Conservation (phyloP, 1,140 invertebrate species). For the Orussus abietinus region DNA sequence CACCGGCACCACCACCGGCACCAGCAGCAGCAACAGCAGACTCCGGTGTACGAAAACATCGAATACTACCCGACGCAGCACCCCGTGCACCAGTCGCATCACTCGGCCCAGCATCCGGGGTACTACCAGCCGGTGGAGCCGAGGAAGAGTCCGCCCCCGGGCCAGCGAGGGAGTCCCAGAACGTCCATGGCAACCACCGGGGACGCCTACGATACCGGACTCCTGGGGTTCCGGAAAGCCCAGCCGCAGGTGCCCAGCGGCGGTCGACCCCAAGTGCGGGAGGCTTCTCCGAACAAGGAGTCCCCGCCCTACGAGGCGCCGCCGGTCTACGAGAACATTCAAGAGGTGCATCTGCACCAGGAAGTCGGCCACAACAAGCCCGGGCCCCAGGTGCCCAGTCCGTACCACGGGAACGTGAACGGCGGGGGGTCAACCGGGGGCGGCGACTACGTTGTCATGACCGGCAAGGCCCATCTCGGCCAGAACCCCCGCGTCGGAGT, state of each 20-base stretch:
- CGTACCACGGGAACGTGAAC: slow-evolving; percentile 47
- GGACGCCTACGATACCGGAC: slow-evolving; percentile 56
- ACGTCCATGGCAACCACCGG: slow-evolving; percentile 48
- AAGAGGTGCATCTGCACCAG: slow-evolving; percentile 54
- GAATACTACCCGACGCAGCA: slow-evolving; percentile 66
- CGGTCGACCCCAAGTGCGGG: slow-evolving; percentile 54
- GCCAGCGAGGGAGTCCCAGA: slow-evolving; percentile 43
- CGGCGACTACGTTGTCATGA: slow-evolving; percentile 53
- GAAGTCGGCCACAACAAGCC: slow-evolving; percentile 47
- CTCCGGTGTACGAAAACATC: slow-evolving; percentile 77
- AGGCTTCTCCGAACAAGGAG: slow-evolving; percentile 48
- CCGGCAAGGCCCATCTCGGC: slow-evolving; percentile 37
- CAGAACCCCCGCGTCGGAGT: not conserved
- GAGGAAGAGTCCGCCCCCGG: slow-evolving; percentile 41
- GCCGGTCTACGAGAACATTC: slow-evolving; percentile 72
- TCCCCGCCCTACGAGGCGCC: slow-evolving; percentile 57
- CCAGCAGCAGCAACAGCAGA: slow-evolving; percentile 30
- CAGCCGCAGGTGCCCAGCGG: slow-evolving; percentile 67
- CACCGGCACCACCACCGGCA: slow-evolving; percentile 18
- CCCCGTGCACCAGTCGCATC: too few species aligned
- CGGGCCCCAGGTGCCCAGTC: slow-evolving; percentile 51
- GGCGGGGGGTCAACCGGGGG: too few species aligned
- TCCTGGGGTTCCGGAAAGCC: too few species aligned
- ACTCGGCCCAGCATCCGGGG: slow-evolving; percentile 53
- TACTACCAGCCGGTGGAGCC: slow-evolving; percentile 60